Conservation (phyloP, 2,797 vertebrate genomes). For the Trachops cirrhosus region DNA sequence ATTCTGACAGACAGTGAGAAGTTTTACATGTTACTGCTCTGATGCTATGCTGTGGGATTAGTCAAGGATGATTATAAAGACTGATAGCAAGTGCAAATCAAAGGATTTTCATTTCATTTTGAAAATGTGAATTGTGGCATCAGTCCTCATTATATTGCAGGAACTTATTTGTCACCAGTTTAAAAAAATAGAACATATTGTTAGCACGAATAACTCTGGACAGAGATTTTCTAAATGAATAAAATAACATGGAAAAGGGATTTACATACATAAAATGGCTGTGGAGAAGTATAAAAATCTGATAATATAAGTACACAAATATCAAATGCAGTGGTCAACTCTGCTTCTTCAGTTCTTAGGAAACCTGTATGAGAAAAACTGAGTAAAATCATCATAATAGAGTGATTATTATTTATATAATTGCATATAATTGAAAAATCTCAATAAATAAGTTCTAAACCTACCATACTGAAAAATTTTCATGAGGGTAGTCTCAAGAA, state of each 20-base stretch:
- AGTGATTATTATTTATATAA: neutral
- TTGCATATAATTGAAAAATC: neutral
- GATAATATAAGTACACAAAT: neutral
- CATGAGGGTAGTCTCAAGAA: neutral
- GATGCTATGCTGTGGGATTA: neutral
- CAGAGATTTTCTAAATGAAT: conserved; percentile 14
- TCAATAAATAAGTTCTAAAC: neutral
- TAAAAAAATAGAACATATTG: neutral
- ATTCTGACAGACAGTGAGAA: neutral
- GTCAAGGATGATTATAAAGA: conserved; percentile 7
- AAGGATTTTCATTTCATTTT: conserved; percentile 32
- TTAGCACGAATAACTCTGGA: conserved; percentile 34
- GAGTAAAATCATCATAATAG: neutral
- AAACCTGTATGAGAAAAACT: neutral
- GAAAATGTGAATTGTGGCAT: conserved; percentile 33
- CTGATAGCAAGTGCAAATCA: conserved; percentile 1
- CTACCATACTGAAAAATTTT: neutral
- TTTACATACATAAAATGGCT: conserved; percentile 8
- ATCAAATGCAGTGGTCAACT: neutral
- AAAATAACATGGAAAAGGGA: conserved; percentile 1
- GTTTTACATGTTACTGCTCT: neutral
- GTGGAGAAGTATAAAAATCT: neutral
- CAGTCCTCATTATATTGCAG: conserved; percentile 31
- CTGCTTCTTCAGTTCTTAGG: neutral
- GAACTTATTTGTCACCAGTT: neutral